Conservation (phyloP, 2,113 vertebrate species). For the Nettapus auritus region DNA sequence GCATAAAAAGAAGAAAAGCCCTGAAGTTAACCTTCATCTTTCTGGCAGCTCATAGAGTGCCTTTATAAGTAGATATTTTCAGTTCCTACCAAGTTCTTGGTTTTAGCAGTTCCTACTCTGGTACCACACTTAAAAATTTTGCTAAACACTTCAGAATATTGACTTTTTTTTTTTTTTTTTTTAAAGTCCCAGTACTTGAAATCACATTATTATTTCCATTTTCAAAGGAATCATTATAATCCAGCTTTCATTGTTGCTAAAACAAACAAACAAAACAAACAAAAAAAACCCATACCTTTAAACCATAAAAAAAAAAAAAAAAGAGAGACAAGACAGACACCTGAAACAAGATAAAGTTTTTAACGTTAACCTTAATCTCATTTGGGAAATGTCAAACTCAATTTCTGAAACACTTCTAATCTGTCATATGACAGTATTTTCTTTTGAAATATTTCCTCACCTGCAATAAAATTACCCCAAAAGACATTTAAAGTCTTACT, state of each 20-base stretch:
- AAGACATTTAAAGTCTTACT: background rate
- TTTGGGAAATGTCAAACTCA: background rate
- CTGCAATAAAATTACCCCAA: background rate
- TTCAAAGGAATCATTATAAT: background rate
- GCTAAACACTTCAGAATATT: background rate
- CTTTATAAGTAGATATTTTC: background rate
- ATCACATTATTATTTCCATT: background rate
- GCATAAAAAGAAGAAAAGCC: background rate
- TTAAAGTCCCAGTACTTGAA: background rate
- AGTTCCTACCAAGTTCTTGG: background rate
- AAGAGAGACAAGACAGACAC: background rate
- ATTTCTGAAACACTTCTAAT: background rate
- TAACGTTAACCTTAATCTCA: background rate
- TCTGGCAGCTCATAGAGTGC: background rate
- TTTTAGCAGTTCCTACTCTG: background rate
- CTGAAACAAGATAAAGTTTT: background rate
- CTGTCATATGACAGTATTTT: background rate
- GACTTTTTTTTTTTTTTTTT: background rate
- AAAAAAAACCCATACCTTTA: background rate
- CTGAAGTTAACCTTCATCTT: background rate
- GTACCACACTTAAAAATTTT: background rate
- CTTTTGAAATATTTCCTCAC: background rate
- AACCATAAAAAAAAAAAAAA: background rate
- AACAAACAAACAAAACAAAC: no score
- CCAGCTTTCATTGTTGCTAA: background rate